These are phyloP conservation scores for Salminus brasiliensis DNA, from an alignment of 2,113 vertebrate species.

Conservation along the genomic window DNA sequence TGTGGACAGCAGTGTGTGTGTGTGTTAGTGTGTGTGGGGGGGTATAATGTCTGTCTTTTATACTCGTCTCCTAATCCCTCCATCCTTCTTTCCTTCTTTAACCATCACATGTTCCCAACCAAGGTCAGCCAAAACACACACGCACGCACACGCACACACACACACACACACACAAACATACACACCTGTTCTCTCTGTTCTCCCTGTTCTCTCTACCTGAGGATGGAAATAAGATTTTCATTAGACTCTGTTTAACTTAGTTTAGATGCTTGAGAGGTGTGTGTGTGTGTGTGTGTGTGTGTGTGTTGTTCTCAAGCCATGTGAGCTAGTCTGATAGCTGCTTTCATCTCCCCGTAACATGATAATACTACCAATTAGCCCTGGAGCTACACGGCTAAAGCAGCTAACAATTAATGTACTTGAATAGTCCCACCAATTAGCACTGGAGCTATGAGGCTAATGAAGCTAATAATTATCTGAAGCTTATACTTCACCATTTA, in stretches of 20 bases:
- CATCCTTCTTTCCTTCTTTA: slow-evolving; percentile 64
- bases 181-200: too few species aligned
- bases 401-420: too few species aligned
- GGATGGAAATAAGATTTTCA: neutral
- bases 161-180: neutral
- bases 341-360: too few species aligned
- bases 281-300: neutral
- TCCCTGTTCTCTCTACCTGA: slow-evolving; percentile 10
- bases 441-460: too few species aligned
- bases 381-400: too few species aligned
- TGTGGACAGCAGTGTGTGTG: slow-evolving; percentile 17
- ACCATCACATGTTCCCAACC: slow-evolving; percentile 58
- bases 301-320: neutral
- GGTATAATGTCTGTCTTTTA: slow-evolving; percentile 50
- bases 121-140: slow-evolving; percentile 48
- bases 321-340: too few species aligned
- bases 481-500: too few species aligned
- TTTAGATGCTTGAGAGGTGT: neutral
- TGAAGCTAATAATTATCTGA: too few species aligned
- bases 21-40: slow-evolving; percentile 26
- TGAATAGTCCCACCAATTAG: too few species aligned
- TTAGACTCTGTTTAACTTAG: neutral
- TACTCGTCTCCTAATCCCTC: slow-evolving; percentile 60
- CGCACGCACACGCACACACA: neutral
- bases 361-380: too few species aligned